A percentile compares a stretch with the other conserved stretches of the same genome.
These are phyloP conservation scores for Ginglymostoma cirratum DNA, from an alignment of 2,113 vertebrate species.

Conservation along the genomic window DNA sequence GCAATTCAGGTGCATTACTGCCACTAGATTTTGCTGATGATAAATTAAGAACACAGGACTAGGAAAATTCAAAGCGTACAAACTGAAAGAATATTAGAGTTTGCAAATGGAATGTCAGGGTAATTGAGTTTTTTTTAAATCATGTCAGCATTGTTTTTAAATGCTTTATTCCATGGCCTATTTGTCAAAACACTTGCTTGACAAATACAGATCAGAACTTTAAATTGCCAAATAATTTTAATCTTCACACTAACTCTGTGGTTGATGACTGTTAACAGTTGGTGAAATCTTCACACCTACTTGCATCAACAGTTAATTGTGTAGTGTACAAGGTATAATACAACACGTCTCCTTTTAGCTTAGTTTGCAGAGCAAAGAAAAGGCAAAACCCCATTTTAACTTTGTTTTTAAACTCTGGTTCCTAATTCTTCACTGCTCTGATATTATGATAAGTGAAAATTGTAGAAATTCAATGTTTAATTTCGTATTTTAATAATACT, in stretches of 20 bases:
- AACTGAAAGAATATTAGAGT: neutral
- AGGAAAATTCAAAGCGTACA: neutral
- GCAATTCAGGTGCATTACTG: neutral
- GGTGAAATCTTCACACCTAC: neutral
- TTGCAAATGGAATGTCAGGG: neutral
- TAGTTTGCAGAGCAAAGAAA: neutral
- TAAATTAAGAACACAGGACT: neutral
- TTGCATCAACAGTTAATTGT: neutral
- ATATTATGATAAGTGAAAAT: neutral
- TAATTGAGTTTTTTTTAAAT: neutral
- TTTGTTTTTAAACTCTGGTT: neutral
- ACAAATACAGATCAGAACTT: neutral
- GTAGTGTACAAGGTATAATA: neutral
- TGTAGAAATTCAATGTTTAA: neutral
- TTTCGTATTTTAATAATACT: neutral
- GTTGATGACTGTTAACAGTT: neutral
- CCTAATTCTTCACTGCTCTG: neutral
- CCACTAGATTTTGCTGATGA: neutral
- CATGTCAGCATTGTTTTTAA: neutral
- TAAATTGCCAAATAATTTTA: neutral
- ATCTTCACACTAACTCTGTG: neutral
- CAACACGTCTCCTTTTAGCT: neutral
- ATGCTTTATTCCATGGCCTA: neutral
- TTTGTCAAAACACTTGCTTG: neutral
- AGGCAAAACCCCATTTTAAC: neutral